phyloP scores from a whole-genome alignment of 2,113 vertebrate genomes.

The Plecotus auritus region DNA sequence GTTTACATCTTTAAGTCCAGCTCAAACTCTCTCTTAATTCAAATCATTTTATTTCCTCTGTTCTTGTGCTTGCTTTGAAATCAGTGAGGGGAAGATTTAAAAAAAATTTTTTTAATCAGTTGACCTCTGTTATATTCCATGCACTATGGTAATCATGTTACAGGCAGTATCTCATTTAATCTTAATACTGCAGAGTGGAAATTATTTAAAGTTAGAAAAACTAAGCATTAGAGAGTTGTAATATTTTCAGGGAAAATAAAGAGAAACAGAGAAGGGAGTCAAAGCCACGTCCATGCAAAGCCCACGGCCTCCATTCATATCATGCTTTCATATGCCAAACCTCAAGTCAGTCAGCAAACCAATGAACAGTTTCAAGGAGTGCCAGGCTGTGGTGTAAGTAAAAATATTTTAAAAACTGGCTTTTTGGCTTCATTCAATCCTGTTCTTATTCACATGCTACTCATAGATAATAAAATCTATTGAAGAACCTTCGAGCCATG shows the following conservation, averaged over 20 bases:
- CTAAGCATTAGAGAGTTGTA: neutral
- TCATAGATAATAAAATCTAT: neutral
- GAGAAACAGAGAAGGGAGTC: neutral
- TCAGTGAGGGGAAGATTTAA: neutral
- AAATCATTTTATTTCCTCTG: neutral
- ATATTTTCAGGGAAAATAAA: neutral
- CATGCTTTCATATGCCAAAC: neutral
- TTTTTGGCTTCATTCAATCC: neutral
- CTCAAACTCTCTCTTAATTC: neutral
- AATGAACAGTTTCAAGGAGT: neutral
- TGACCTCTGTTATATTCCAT: neutral
- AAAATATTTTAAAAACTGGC: neutral
- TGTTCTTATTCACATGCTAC: neutral
- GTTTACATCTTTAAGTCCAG: neutral
- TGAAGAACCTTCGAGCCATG: neutral
- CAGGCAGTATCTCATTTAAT: neutral
- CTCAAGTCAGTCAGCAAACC: neutral
- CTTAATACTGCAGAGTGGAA: neutral
- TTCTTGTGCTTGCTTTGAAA: neutral
- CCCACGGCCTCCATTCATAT: neutral
- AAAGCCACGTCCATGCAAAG: neutral
- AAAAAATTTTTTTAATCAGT: neutral
- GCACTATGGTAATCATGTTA: neutral
- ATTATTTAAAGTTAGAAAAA: slow-evolving; percentile 14
- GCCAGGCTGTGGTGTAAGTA: neutral